Base-by-base conservation (phyloP, 2,888 invertebrate species). In the Pristionchus fissidentatus region DNA sequence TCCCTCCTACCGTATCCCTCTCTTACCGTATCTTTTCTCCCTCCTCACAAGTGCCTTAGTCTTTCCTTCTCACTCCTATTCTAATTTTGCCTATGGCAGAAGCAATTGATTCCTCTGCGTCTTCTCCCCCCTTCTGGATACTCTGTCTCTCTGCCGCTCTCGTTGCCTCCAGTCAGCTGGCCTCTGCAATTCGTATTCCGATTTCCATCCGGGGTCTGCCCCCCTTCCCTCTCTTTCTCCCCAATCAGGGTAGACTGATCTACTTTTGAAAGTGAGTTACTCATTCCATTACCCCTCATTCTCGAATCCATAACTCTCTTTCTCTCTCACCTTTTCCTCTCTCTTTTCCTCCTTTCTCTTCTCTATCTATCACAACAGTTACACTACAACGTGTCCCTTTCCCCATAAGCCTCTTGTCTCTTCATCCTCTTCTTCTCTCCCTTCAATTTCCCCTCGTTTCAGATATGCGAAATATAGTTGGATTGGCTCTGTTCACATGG, bases 51-150 rank as follows among this genome's bases (percentile, higher is more conserved):
- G 35, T 22, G 13, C n/a, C n/a, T n/a, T n/a, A n/a, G n/a, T n/a
- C 8, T 79, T 32, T 7, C 43, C 73, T 26, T 73, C 38, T 43
- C 75, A 38, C 15, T 32, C 46, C 26, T n/a, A 38, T 52, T 43
- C 55, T 79, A 35, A 41, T 38, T 57, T 79, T 55, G 46, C 22
- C 7, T 15, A 38, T n/a, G 41, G 79, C 26, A 55, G 79, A 3
- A 55, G 35, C 55, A 52, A 79, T 79, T 79, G 79, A 79, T 79
- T 79, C 57, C 55, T 35, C 52, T 79, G 79, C 57, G 79, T 79
- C 79, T 79, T 60, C 46, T 49, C 49, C 22, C 75, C 55, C 35
- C 38, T 41, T 5, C 77, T 77, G 19, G 29, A 15, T 49, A n/a
- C 77, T 77, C 52, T 13, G 55, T 52, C 57, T 79, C 7, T 26